These are phyloP conservation scores for Dipodomys stephensi DNA, from an alignment of 2,113 vertebrate genomes.

Conservation along the genomic window DNA sequence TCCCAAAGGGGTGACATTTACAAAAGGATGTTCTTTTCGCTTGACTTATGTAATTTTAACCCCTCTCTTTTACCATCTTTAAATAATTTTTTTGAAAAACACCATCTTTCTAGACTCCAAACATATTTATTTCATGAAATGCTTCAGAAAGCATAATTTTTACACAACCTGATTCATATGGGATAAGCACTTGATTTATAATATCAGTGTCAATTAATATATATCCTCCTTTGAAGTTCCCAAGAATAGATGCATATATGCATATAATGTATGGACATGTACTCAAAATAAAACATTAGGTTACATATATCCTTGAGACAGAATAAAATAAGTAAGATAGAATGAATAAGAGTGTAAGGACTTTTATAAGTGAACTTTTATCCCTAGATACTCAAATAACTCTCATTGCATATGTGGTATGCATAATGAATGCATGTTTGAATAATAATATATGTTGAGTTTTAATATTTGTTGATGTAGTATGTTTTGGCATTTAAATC, in stretches of 20 bases:
- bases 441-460: background rate
- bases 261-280: too few relatives aligned
- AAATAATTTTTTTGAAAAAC: too few relatives aligned
- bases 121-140: background rate
- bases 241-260: background rate
- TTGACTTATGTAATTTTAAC: too few relatives aligned
- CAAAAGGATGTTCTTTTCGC: too few relatives aligned
- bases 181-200: background rate
- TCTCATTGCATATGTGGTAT: background rate
- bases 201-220: background rate
- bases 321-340: background rate
- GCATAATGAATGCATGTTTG: background rate
- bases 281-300: background rate
- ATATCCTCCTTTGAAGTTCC: background rate
- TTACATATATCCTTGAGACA: background rate
- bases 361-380: background rate
- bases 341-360: background rate
- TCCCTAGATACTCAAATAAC: background rate
- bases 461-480: background rate
- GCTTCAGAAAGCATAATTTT: background rate
- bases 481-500: background rate
- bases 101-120: background rate
- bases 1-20: too few relatives aligned
- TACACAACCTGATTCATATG: background rate
- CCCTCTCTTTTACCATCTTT: too few relatives aligned